A percentile compares a stretch with the other conserved stretches of the same genome.
Evolutionary conservation across 2,888 invertebrate species (phyloP).

Genomic region (Adineta ricciae): DNA sequence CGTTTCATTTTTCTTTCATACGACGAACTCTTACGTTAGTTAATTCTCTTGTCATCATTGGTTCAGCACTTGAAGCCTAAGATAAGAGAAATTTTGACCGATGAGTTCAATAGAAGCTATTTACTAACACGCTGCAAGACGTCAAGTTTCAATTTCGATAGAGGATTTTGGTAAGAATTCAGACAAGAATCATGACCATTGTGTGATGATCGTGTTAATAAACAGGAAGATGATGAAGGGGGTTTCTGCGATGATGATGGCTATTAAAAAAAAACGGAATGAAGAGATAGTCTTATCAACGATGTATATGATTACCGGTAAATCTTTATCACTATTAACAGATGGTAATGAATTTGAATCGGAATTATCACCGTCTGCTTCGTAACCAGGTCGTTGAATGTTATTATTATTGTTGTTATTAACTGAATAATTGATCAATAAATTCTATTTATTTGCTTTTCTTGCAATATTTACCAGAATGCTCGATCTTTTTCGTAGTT

Average conservation of each 20-base stretch:
- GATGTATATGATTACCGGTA: background rate
- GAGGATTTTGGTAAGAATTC: conserved; percentile 8
- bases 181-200: background rate
- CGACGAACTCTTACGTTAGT: no score
- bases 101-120: background rate
- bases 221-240: background rate
- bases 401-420: background rate
- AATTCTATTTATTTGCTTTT: background rate
- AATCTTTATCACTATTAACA: conserved; percentile 19
- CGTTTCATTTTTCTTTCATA: no score
- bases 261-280: background rate
- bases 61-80: conserved; percentile 12
- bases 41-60: conserved; percentile 16
- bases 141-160: conserved; percentile 12
- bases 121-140: background rate
- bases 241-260: background rate
- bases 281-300: background rate
- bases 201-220: background rate
- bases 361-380: conserved; percentile 16
- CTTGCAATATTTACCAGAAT: background rate
- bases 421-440: background rate
- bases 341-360: conserved; percentile 13
- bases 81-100: background rate
- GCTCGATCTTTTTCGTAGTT: background rate
- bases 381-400: background rate